Conservation (phyloP, 2,113 vertebrate genomes). For the Vireo altiloquus region DNA sequence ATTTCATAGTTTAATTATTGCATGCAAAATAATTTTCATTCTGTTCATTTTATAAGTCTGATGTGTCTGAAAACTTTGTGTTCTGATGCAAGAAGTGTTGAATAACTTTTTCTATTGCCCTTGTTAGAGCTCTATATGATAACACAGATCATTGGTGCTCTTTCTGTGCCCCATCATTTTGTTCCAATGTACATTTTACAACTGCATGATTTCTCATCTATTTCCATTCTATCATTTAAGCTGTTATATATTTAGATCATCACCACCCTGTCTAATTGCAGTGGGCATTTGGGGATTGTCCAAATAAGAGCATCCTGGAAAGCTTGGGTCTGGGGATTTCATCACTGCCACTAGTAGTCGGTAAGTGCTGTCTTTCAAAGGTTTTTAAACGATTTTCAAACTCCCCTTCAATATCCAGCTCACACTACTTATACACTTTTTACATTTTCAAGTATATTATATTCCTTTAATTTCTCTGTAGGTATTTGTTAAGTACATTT, state of each 20-base stretch:
- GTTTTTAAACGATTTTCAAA: background rate
- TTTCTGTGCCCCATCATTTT: background rate
- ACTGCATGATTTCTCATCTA: background rate
- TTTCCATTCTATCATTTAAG: background rate
- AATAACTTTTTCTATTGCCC: background rate
- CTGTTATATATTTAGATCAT: background rate
- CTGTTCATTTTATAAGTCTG: background rate
- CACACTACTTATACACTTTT: background rate
- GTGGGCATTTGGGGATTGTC: accelerated
- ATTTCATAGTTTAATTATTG: background rate
- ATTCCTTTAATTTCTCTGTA: background rate
- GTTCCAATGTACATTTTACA: background rate
- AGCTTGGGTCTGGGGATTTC: background rate
- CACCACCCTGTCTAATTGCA: background rate
- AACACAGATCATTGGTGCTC: background rate
- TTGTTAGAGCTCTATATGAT: background rate
- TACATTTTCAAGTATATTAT: background rate
- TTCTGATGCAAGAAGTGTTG: background rate
- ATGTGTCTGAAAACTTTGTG: background rate
- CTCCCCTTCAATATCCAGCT: accelerated
- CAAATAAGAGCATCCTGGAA: background rate
- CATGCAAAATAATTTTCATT: background rate
- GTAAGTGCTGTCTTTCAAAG: background rate
- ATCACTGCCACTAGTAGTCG: background rate
- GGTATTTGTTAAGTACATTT: background rate